Percentiles rank a stretch among this genome's conserved stretches.
Conservation (phyloP, 2,113 vertebrate species). For the Vicugna pacos region DNA sequence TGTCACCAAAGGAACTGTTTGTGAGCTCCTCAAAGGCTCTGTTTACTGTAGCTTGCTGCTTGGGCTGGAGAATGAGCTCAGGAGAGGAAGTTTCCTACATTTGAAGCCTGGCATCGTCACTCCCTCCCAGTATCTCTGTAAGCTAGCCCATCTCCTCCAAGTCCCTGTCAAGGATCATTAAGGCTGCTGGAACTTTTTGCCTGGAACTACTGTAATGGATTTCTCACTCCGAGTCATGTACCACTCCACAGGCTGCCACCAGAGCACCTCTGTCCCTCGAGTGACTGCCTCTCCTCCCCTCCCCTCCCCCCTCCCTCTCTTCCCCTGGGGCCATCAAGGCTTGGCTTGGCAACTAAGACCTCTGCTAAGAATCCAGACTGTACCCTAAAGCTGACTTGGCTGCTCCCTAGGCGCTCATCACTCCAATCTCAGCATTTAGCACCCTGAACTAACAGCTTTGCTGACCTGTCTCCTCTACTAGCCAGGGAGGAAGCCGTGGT, state of each 20-base stretch:
- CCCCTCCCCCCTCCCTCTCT: not conserved
- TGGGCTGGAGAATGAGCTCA: not conserved
- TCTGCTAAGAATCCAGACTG: constrained; percentile 26
- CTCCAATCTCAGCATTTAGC: not conserved
- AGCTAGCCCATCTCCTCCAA: not conserved
- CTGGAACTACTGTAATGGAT: not conserved
- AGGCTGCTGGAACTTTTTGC: not conserved
- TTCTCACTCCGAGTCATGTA: not conserved
- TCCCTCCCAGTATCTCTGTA: not conserved
- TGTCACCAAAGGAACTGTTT: not conserved
- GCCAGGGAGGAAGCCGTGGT: not conserved
- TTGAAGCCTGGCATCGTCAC: not conserved
- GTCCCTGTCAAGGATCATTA: not conserved
- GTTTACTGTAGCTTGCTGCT: not conserved
- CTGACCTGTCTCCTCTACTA: not conserved
- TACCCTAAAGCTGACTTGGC: not conserved
- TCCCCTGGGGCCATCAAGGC: not conserved
- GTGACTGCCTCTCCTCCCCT: not conserved
- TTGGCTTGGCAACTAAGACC: not conserved
- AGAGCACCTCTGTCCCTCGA: not conserved
- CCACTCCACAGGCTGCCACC: not conserved
- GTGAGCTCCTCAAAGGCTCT: not conserved
- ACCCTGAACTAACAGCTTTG: not conserved
- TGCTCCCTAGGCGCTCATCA: not conserved
- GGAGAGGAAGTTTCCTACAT: not conserved